A percentile compares a stretch with the other conserved stretches of the same genome.
phyloP scores from a whole-genome alignment of 2,797 vertebrate species.

The Erithacus rubecula region DNA sequence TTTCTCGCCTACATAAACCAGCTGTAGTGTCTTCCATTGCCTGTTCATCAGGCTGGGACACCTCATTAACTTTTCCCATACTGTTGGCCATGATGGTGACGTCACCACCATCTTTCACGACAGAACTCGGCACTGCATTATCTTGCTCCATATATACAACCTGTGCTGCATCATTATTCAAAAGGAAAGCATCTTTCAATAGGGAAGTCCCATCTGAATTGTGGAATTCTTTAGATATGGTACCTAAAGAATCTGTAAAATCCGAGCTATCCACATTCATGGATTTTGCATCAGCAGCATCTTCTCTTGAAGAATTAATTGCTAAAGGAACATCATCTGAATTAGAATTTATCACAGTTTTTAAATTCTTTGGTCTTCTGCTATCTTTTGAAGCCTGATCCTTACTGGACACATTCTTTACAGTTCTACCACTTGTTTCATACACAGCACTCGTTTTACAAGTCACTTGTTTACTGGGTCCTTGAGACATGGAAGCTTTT shows the following conservation, averaged over 20 bases:
- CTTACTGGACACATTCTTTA: not conserved
- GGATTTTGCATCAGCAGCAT: slow-evolving; percentile 23
- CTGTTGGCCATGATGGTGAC: not conserved
- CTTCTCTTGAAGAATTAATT: slow-evolving; percentile 38
- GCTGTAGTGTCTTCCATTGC: not conserved
- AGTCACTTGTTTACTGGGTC: slow-evolving; percentile 8
- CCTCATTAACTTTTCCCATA: not conserved
- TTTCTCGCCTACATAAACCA: not conserved
- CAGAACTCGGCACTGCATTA: not conserved
- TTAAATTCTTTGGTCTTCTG: slow-evolving; percentile 54
- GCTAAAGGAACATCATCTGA: slow-evolving; percentile 21
- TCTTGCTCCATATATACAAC: not conserved
- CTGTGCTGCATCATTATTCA: not conserved
- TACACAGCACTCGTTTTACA: not conserved
- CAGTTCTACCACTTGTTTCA: not conserved
- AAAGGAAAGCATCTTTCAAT: not conserved
- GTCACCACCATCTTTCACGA: not conserved
- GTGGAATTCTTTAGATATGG: not conserved
- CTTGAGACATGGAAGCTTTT: slow-evolving; percentile 30
- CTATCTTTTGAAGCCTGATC: slow-evolving; percentile 40
- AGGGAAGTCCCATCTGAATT: not conserved
- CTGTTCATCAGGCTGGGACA: not conserved
- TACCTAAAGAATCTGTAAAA: not conserved
- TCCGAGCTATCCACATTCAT: not conserved
- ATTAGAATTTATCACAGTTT: slow-evolving; percentile 20